phyloP scores from a whole-genome alignment of 2,797 vertebrate species.

The Xiphorhynchus erythropygius region DNA sequence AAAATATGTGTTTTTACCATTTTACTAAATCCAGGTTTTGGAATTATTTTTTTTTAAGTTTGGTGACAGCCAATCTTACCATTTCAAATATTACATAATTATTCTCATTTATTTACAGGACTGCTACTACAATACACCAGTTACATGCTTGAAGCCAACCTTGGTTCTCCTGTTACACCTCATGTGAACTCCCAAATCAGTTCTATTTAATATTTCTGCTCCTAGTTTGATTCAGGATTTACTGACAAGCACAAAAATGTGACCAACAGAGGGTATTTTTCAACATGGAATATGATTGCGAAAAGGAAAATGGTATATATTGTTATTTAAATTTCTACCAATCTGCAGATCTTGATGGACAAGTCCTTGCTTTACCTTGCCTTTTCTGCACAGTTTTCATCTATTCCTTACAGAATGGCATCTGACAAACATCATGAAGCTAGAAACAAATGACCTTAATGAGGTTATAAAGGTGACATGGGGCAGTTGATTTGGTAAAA shows the following conservation, averaged over 20 bases:
- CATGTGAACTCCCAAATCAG: background rate
- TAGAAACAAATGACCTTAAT: conserved; percentile 38
- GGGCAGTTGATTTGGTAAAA: conserved; percentile 39
- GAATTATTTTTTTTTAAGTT: background rate
- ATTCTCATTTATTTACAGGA: background rate
- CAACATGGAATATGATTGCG: background rate
- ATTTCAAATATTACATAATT: background rate
- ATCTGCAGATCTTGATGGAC: background rate
- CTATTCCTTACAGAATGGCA: background rate
- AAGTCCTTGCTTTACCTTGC: background rate
- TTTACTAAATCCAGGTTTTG: background rate
- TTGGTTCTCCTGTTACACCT: background rate
- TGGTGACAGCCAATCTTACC: background rate
- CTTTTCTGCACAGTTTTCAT: background rate
- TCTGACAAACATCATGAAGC: background rate
- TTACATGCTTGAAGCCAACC: background rate
- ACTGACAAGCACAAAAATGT: background rate
- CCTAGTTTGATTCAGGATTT: background rate
- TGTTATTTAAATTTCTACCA: background rate
- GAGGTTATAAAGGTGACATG: conserved; percentile 30
- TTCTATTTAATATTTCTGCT: background rate
- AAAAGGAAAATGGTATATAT: background rate
- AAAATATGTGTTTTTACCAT: background rate
- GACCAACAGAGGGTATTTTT: background rate
- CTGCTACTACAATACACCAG: background rate